phyloP scores from a whole-genome alignment of 2,113 vertebrate genomes.

The Poeciliopsis turrubarensis region DNA sequence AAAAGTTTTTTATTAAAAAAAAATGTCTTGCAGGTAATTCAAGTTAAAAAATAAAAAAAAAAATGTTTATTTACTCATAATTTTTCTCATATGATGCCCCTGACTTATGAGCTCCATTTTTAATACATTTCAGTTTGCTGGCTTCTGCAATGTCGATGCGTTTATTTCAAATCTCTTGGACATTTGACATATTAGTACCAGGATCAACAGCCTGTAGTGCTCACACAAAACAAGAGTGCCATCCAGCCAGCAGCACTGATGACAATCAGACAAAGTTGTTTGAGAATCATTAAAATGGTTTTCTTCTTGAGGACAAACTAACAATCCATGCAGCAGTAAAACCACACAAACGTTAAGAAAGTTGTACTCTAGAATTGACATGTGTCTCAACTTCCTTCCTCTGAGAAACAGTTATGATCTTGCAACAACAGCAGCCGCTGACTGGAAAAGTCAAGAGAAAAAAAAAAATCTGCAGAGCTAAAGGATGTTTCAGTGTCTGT shows the following conservation, averaged over 20 bases:
- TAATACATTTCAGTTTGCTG: not conserved
- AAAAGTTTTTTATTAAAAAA: not conserved
- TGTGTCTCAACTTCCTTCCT: conserved; percentile 65
- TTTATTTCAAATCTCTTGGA: not conserved
- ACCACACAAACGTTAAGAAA: not conserved
- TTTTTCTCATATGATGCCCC: not conserved
- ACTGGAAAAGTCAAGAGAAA: conserved; percentile 17
- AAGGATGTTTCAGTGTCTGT: not conserved
- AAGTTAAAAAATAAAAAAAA: not conserved
- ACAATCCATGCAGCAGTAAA: not conserved
- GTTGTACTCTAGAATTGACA: not conserved
- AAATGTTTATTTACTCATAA: no score
- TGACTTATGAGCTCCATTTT: not conserved
- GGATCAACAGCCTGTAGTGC: not conserved
- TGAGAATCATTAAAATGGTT: not conserved
- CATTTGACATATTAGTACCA: not conserved
- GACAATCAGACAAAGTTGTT: no score
- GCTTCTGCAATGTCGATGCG: not conserved
- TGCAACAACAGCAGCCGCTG: conserved; percentile 32
- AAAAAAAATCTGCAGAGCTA: not conserved
- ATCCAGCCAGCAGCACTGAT: no score
- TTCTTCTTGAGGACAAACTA: not conserved
- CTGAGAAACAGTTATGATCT: conserved; percentile 31
- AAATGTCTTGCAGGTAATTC: not conserved
- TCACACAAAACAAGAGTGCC: not conserved